Evolutionary conservation across 2,113 vertebrate species (phyloP).

Genomic region (Prionailurus bengalensis): DNA sequence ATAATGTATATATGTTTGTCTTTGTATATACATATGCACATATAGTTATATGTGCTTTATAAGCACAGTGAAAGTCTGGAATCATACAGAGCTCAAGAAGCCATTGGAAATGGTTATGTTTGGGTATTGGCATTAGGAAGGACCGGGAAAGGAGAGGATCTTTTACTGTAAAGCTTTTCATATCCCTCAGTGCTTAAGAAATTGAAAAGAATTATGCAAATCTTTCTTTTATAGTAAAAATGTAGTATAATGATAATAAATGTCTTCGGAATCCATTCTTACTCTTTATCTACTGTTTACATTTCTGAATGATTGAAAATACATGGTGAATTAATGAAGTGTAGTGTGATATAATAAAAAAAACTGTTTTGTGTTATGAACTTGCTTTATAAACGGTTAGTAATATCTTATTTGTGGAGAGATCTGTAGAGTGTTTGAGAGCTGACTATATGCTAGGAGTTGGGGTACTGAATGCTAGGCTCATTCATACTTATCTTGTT

Average conservation of each 20-base stretch:
- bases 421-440: constrained; percentile 5
- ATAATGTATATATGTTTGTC: neutral
- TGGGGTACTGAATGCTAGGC: neutral
- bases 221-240: constrained; percentile 49
- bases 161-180: constrained; percentile 58
- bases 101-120: neutral
- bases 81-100: neutral
- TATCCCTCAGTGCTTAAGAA: neutral
- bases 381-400: neutral
- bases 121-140: neutral
- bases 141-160: neutral
- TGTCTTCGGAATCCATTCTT: constrained; percentile 10
- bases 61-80: neutral
- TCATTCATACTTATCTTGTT: constrained; percentile 17
- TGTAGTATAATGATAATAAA: neutral
- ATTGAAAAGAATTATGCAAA: constrained; percentile 30
- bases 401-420: neutral
- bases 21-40: neutral
- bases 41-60: neutral
- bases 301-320: constrained; percentile 39
- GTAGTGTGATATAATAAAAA: neutral
- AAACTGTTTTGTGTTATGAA: constrained; percentile 26
- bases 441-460: neutral
- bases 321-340: neutral
- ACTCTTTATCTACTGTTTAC: constrained; percentile 24